Conservation (phyloP, 2,113 vertebrate genomes). For the Ardeotis arabs region DNA sequence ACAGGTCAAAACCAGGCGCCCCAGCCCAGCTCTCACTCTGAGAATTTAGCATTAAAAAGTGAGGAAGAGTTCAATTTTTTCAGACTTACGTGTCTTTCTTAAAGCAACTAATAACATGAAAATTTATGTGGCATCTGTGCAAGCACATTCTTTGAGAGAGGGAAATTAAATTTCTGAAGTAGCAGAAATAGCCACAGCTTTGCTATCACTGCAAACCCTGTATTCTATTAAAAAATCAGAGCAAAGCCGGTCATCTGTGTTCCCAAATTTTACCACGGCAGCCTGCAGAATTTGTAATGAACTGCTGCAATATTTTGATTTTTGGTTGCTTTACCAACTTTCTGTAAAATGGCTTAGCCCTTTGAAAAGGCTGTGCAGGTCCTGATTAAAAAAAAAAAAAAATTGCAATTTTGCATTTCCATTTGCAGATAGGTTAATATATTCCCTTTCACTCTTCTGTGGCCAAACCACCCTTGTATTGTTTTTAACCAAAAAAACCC, state of each 20-base stretch:
- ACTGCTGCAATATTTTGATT: neutral
- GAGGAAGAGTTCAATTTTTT: neutral
- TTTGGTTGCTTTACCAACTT: neutral
- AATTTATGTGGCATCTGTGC: neutral
- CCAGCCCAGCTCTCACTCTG: neutral
- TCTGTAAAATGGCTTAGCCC: neutral
- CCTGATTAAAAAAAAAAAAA: neutral
- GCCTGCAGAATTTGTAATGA: neutral
- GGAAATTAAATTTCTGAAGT: neutral
- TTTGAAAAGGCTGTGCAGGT: neutral
- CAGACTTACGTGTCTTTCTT: neutral
- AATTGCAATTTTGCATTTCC: neutral
- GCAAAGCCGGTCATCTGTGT: neutral
- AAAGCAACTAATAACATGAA: neutral
- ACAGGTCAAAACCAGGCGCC: neutral
- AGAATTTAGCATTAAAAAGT: neutral
- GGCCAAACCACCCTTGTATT: neutral
- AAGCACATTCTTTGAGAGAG: neutral
- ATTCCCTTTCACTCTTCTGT: neutral
- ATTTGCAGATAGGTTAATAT: neutral
- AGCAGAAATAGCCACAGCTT: neutral
- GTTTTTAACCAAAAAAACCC: slow-evolving; percentile 11
- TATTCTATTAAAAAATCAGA: neutral
- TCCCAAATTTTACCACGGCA: no score
- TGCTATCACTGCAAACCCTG: neutral